A percentile compares a stretch with the other conserved stretches of the same genome.
Evolutionary conservation across 1,140 invertebrate genomes (phyloP).

Genomic region (Heliconius hewitsoni): DNA sequence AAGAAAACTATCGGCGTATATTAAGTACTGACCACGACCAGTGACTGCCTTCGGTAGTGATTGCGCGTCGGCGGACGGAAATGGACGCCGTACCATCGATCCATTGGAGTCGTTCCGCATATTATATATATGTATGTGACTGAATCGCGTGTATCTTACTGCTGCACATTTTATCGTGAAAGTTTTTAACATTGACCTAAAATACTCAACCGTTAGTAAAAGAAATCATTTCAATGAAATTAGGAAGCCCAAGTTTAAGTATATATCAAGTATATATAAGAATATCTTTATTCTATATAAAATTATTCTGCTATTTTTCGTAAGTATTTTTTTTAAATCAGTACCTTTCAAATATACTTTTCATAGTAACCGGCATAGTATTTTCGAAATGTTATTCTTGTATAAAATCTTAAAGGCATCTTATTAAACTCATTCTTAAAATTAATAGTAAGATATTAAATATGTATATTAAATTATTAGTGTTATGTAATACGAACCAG

Average conservation of each 20-base stretch:
- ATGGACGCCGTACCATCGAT: slow-evolving; percentile 44
- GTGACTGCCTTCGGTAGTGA: slow-evolving; percentile 48
- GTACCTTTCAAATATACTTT: not conserved
- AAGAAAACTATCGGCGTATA: slow-evolving; percentile 33
- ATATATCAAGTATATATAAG: no score
- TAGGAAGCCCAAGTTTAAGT: not conserved
- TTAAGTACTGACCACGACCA: not conserved
- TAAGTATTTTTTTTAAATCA: not conserved
- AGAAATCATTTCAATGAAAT: slow-evolving; percentile 51
- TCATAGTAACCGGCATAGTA: not conserved
- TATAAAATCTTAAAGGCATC: no score
- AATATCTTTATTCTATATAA: no score
- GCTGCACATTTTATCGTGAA: slow-evolving; percentile 68
- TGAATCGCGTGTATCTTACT: slow-evolving; percentile 45
- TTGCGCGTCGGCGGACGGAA: slow-evolving; percentile 55
- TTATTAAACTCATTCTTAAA: no score
- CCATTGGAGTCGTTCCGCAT: slow-evolving; percentile 31
- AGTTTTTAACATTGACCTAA: slow-evolving; percentile 75
- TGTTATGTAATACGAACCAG: no score
- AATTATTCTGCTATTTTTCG: not conserved
- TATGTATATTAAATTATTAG: no score
- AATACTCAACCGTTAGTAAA: slow-evolving; percentile 71
- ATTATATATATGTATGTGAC: slow-evolving; percentile 19
- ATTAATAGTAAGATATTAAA: no score
- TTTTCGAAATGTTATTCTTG: not conserved